These are phyloP conservation scores for Sandelia bainsii DNA, from an alignment of 2,797 vertebrate genomes.

Conservation along the genomic window DNA sequence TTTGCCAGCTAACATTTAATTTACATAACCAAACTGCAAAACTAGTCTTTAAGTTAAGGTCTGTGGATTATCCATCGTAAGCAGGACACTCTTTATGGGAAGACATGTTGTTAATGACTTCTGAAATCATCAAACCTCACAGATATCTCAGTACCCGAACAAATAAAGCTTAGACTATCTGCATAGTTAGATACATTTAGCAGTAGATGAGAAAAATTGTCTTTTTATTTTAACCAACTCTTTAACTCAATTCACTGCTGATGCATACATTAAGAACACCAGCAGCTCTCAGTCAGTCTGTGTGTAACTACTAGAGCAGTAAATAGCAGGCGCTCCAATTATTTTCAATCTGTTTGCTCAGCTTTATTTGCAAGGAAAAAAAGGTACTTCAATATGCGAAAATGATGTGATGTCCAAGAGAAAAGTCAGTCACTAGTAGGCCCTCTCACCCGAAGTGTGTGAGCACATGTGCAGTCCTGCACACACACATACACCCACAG, in stretches of 20 bases:
- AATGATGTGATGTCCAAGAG: constrained; percentile 37
- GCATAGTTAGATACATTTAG: no score
- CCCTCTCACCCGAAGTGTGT: constrained; percentile 60
- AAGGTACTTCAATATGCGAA: background rate
- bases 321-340: constrained; percentile 28
- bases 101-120: no score
- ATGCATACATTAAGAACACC: constrained; percentile 10
- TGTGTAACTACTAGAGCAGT: constrained; percentile 33
- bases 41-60: background rate
- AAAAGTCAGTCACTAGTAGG: constrained; percentile 42
- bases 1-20: background rate
- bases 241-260: constrained; percentile 2
- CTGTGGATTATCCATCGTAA: background rate
- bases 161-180: no score
- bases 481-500: constrained; percentile 23
- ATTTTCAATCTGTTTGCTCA: constrained; percentile 44
- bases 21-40: background rate
- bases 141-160: no score
- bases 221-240: background rate
- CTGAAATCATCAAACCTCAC: no score
- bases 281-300: constrained; percentile 8
- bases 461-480: constrained; percentile 41
- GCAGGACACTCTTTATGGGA: no score
- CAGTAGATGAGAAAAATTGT: no score
- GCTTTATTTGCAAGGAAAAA: constrained; percentile 36